phyloP scores from a whole-genome alignment of 2,113 vertebrate genomes.

The Brachypteracias leptosomus region DNA sequence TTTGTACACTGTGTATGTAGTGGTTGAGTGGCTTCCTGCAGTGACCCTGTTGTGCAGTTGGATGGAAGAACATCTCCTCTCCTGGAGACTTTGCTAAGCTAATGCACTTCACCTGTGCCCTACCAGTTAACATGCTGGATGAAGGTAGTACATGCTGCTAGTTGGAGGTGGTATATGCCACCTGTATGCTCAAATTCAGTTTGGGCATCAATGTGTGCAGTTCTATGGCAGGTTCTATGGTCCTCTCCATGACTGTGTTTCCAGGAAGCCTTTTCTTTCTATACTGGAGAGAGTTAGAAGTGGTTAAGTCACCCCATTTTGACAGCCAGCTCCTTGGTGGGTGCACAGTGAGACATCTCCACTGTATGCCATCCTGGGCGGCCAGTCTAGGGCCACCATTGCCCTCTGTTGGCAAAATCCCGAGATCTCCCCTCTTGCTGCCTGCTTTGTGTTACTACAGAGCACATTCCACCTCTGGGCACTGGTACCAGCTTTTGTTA shows the following conservation, averaged over 20 bases:
- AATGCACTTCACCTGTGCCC: neutral
- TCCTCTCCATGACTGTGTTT: neutral
- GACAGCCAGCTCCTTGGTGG: neutral
- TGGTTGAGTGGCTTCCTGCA: neutral
- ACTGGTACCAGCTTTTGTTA: neutral
- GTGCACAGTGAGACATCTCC: neutral
- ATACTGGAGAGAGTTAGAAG: neutral
- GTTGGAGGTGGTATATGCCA: neutral
- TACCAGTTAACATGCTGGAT: neutral
- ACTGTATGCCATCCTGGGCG: neutral
- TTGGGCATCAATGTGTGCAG: neutral
- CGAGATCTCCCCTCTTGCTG: neutral
- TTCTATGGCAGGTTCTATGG: neutral
- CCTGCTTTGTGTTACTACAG: neutral
- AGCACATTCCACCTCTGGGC: neutral
- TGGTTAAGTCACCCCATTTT: neutral
- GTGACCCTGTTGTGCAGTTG: neutral
- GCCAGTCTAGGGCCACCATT: neutral
- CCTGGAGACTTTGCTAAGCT: neutral
- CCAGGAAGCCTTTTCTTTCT: neutral
- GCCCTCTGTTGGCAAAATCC: neutral
- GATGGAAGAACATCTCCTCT: neutral
- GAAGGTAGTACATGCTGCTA: neutral
- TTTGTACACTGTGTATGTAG: neutral
- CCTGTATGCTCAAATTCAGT: neutral